Conservation (phyloP, 2,113 vertebrate genomes). For the Eurystomus gularis region DNA sequence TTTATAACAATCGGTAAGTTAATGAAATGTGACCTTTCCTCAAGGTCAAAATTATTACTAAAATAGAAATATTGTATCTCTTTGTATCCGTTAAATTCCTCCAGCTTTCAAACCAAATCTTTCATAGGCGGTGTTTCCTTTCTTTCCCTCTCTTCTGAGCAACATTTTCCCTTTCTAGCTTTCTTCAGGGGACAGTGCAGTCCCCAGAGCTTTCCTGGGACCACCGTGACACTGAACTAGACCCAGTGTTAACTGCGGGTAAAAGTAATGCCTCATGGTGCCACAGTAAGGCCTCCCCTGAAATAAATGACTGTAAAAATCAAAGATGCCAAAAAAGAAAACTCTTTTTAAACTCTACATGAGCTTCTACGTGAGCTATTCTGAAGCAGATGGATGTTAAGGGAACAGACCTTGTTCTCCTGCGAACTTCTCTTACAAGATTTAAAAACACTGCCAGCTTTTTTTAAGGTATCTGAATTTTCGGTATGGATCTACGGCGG, state of each 20-base stretch:
- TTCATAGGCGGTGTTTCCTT: not conserved
- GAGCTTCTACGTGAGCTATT: not conserved
- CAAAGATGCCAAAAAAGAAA: not conserved
- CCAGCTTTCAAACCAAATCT: not conserved
- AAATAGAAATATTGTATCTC: constrained; percentile 25
- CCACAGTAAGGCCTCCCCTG: not conserved
- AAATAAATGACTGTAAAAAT: not conserved
- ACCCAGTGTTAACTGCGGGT: not conserved
- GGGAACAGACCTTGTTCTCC: not conserved
- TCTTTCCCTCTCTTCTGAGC: not conserved
- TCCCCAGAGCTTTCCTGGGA: not conserved
- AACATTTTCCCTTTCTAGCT: not conserved
- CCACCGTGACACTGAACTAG: not conserved
- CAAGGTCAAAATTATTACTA: constrained; percentile 42
- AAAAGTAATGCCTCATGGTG: not conserved
- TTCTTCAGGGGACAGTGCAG: not conserved
- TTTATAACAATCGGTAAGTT: not conserved
- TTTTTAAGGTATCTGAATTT: not conserved
- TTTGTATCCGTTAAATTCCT: constrained; percentile 18
- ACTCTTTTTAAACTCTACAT: not conserved
- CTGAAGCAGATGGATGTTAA: not conserved
- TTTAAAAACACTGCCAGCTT: not conserved
- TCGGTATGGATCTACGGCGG: not conserved
- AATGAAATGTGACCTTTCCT: constrained; percentile 51
- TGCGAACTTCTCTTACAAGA: not conserved